phyloP scores from a whole-genome alignment of 2,797 vertebrate species.

The Fringilla coelebs region DNA sequence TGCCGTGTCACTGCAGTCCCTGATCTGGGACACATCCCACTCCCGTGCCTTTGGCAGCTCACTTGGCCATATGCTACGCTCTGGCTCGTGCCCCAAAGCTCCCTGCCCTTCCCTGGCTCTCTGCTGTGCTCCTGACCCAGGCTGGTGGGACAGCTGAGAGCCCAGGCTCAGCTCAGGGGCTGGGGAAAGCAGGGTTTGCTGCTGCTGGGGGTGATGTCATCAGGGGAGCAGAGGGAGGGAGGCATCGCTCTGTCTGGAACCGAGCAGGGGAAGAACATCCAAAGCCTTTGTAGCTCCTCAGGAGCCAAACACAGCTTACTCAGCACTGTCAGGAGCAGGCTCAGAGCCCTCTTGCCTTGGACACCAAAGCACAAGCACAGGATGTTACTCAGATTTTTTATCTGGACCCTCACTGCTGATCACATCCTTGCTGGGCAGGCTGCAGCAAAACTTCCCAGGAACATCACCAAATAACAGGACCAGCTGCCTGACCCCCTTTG shows the following conservation, averaged over 20 bases:
- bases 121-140: fast-evolving
- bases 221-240: neutral
- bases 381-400: neutral
- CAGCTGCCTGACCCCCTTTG: neutral
- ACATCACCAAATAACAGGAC: neutral
- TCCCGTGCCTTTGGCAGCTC: neutral
- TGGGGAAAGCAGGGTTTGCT: neutral
- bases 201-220: fast-evolving
- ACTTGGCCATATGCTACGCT: neutral
- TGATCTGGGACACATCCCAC: neutral
- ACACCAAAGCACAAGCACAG: neutral
- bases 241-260: fast-evolving
- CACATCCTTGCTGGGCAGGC: neutral
- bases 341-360: neutral
- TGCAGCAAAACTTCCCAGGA: neutral
- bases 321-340: neutral
- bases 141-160: neutral
- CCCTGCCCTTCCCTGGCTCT: neutral
- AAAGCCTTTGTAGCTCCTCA: neutral
- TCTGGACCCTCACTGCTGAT: neutral
- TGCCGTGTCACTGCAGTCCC: neutral
- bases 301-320: neutral
- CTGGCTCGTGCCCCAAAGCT: neutral
- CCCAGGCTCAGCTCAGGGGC: neutral
- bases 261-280: neutral